Evolutionary conservation across 1,140 invertebrate genomes (phyloP).

Genomic region (Drosophila insularis): DNA sequence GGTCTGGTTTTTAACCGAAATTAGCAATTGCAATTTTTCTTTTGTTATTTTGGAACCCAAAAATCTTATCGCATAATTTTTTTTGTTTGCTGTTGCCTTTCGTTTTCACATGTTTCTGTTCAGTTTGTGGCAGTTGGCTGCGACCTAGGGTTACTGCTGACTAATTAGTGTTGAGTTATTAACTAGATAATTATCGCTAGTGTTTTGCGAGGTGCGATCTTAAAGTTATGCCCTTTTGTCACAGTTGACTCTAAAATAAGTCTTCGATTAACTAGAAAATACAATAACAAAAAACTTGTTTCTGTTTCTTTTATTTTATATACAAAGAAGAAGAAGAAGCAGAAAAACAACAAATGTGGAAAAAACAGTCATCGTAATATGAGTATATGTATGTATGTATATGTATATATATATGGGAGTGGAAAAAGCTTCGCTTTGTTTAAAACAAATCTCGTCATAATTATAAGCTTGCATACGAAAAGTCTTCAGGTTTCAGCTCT

Average conservation of each 20-base stretch:
- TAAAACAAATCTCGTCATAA: constrained; percentile 11
- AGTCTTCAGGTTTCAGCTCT: constrained; percentile 1
- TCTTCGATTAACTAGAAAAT: background rate
- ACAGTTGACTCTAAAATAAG: background rate
- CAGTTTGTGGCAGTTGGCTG: background rate
- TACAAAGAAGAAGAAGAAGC: background rate
- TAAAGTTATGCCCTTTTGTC: constrained; percentile 14
- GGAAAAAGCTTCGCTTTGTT: constrained; percentile 10
- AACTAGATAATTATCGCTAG: constrained; percentile 54
- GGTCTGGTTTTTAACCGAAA: constrained; percentile 11
- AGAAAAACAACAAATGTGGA: background rate
- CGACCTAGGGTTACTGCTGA: constrained; percentile 55
- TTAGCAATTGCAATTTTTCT: constrained; percentile 33
- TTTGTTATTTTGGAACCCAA: constrained; percentile 18
- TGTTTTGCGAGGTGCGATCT: constrained; percentile 33
- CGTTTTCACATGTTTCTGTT: constrained; percentile 36
- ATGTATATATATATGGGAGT: background rate
- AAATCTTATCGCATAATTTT: constrained; percentile 34
- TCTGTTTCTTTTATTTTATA: background rate
- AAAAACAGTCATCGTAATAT: constrained; percentile 2
- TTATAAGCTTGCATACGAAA: constrained; percentile 11
- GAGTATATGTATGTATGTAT: background rate
- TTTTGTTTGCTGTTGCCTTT: constrained; percentile 17
- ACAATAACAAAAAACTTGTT: constrained; percentile 7
- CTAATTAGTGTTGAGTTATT: constrained; percentile 56